Evolutionary conservation across 2,113 vertebrate genomes (phyloP).

Genomic region (Calyptommatus sinebrachiatus): DNA sequence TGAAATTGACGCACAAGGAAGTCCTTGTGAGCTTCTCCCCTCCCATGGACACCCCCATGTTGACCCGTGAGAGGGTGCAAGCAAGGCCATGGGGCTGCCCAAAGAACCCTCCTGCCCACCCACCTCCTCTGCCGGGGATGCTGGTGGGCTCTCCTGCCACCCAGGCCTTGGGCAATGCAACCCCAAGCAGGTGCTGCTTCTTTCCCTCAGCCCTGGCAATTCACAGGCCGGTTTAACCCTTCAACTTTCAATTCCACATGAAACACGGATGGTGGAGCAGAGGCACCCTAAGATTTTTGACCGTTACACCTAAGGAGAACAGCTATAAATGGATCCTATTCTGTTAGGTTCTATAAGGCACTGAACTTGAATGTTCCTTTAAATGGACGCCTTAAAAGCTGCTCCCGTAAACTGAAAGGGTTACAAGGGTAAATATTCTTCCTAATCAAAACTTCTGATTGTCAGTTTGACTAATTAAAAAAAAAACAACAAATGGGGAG

Average conservation of each 20-base stretch:
- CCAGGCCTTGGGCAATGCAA: neutral
- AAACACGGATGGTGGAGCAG: neutral
- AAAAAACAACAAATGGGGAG: neutral
- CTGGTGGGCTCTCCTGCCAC: neutral
- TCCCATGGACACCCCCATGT: too few species aligned
- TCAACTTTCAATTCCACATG: neutral
- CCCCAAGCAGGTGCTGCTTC: too few species aligned
- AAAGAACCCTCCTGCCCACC: neutral
- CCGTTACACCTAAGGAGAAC: neutral
- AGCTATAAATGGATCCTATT: neutral
- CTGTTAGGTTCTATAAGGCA: neutral
- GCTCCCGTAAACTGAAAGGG: fast-evolving
- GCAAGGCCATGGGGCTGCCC: neutral
- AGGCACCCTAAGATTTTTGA: neutral
- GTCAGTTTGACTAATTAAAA: neutral
- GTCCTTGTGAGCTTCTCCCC: too few species aligned
- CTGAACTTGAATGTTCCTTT: neutral
- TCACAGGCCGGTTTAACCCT: neutral
- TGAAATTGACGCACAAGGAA: neutral
- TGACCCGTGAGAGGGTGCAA: neutral
- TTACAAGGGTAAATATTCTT: neutral
- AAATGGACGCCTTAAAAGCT: neutral
- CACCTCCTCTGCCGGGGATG: too few species aligned
- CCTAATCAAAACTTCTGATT: slow-evolving; percentile 3
- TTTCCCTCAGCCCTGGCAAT: neutral